Base-by-base conservation (phyloP, 2,888 invertebrate species). In the Heliconius sara region DNA sequence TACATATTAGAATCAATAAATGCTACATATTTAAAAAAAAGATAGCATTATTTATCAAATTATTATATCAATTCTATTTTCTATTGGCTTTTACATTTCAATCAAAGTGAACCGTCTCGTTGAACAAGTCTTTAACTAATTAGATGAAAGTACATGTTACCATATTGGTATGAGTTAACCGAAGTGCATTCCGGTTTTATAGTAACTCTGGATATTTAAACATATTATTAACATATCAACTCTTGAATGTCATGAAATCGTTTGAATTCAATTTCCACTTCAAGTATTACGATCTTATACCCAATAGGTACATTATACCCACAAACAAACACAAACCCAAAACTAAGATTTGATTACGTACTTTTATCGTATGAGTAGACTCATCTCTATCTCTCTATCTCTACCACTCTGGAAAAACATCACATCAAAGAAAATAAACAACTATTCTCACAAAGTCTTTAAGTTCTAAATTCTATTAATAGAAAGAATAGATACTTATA, bases 391-490 rank as follows among this genome's bases (percentile, higher is more conserved):
- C n/a, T n/a, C n/a, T n/a, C n/a, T n/a, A n/a, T n/a, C n/a, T n/a
- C n/a, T n/a, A 6, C 30, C 3, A 19, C 2, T 66, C 22, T 25
- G 16, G 5, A 13, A 65, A 5, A 25, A 10, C 1, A n/a, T 3
- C 9, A 22, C 3, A n/a, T 3, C n/a, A 57, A 47, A 57, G 9
- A 1, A n/a, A 22, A 57, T 57, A 22, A 57, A 52, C 5, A 6
- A n/a, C 9, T 57, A 3, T 57, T 57, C 7, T 57, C n/a, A 13
- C 12, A 19, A 52, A 52, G 19, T 63, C 25, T 65, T 25, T 16
- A 43, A 10, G 39, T 65, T 25, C 39, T 27, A 63, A 74, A 74
- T 65, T 43, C 74, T 39, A 74, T 65, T 43, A 19, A 52, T 52
- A 52, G 65, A 63, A 74, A 77, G 27, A 10, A 57, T 22, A 77